Percentiles rank a stretch among this genome's conserved stretches.
phyloP scores from a whole-genome alignment of 1,140 invertebrate genomes.

The Hermatobates lingyangjiaoensis region DNA sequence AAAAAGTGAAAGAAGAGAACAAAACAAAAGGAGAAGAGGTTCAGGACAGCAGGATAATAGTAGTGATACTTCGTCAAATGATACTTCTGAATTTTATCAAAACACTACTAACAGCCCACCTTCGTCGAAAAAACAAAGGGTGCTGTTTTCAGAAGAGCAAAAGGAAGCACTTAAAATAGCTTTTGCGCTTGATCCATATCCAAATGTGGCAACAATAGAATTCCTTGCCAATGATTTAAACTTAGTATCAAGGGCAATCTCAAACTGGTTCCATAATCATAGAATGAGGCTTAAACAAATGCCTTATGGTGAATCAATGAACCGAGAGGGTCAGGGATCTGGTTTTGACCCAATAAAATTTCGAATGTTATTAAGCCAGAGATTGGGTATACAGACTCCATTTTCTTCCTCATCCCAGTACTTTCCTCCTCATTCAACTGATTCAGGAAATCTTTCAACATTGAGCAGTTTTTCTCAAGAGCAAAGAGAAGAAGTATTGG shows the following conservation, averaged over 20 bases:
- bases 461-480: slow-evolving; percentile 39
- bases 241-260: slow-evolving; percentile 87
- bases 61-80: slow-evolving; percentile 68
- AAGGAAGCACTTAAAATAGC: slow-evolving; percentile 88
- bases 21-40: slow-evolving; percentile 58
- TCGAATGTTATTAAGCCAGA: slow-evolving; percentile 65
- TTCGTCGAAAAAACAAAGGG: slow-evolving; percentile 70
- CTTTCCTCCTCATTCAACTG: slow-evolving; percentile 47
- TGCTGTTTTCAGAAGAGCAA: slow-evolving; percentile 86
- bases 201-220: slow-evolving; percentile 86
- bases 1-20: slow-evolving; percentile 76
- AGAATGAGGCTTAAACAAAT: slow-evolving; percentile 92
- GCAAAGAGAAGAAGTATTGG: slow-evolving; percentile 43
- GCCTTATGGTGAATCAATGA: slow-evolving; percentile 41
- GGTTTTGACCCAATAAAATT: slow-evolving; percentile 78
- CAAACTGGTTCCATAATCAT: slow-evolving; percentile 99
- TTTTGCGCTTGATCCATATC: slow-evolving; percentile 89
- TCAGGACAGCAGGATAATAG: slow-evolving; percentile 42
- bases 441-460: slow-evolving; percentile 48
- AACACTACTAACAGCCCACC: slow-evolving; percentile 40
- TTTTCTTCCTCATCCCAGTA: slow-evolving; percentile 38
- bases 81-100: slow-evolving; percentile 75
- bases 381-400: slow-evolving; percentile 39
- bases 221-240: slow-evolving; percentile 78
- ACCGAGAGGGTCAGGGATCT: slow-evolving; percentile 15